Evolutionary conservation across 30 jellyfish, hydroid and myxozoan species (phyloP), one percentile per base, ranked within the genome.

Genomic region (Hydra vulgaris): DNA sequence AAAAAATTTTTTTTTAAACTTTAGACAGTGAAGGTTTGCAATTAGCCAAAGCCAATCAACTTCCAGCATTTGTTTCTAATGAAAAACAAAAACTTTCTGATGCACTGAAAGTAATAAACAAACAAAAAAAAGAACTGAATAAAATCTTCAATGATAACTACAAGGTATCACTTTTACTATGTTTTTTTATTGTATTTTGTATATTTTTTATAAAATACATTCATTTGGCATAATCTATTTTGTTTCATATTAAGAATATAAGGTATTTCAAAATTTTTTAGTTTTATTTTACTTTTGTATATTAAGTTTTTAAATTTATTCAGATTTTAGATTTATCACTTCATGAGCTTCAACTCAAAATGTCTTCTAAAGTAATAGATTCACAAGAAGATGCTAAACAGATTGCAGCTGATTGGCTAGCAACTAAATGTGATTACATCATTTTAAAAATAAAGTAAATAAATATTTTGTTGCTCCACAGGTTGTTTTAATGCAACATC

Each of bases 11-110:
- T 40, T 40, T 40, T 40, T 16, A 22, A 17, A 24, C 21, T 78
- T 15, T 56, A 90, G 97, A 90, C 18, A 90, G 97, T 77, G 97
- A 86, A 87, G 95, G 97, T 20, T 75, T 90, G 79, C 80, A 88
- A 19, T 67, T 86, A 7, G 97, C 97, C 12, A 90, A 90, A 77
- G 90, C 92, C 0, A 84, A 86, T 24, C 95, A 83, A 72, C 86
- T 90, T 18, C 92, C 97, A 7, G 15, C 23, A 18, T 19, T 73
- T 18, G 53, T 90, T 25, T 83, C 85, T 24, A 83, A 61, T 0
- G 95, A 84, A 79, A 56, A 76, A 25, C 66, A 27, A 24, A 83
- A 83, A 54, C 67, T 89, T 18, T 66, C 73, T 19, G 92, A 81
- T 40, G 85, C 27, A 78, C 72, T 77, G 25, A 55, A 72, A 71